Evolutionary conservation across 2,797 vertebrate genomes (phyloP).

Genomic region (Borostomias antarcticus): DNA sequence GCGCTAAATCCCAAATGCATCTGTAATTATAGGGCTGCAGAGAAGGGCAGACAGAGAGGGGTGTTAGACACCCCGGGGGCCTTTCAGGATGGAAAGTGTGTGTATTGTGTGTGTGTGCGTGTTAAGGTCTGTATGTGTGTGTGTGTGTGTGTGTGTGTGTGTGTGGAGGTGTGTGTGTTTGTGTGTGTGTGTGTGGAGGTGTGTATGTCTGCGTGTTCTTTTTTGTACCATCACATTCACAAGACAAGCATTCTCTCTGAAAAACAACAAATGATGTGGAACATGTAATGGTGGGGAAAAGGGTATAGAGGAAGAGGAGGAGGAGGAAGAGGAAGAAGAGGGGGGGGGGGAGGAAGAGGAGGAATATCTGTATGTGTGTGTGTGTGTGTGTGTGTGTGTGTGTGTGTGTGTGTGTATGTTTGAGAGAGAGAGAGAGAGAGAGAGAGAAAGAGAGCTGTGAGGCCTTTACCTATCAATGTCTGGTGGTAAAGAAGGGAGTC

Average conservation of each 20-base stretch:
- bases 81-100: too few species aligned
- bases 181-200: too few species aligned
- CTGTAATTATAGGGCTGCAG: conserved; percentile 34
- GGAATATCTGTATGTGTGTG: not conserved
- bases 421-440: not conserved
- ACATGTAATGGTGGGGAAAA: too few species aligned
- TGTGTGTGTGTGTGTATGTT: not conserved
- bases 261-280: too few species aligned
- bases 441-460: not conserved
- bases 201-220: too few species aligned
- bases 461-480: conserved; percentile 62
- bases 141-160: not conserved
- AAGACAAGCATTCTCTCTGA: too few species aligned
- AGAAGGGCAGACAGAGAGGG: conserved; percentile 16
- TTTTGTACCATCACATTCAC: too few species aligned
- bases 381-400: not conserved
- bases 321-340: too few species aligned
- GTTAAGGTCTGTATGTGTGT: not conserved
- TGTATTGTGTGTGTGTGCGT: not conserved
- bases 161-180: too few species aligned
- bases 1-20: conserved; percentile 19
- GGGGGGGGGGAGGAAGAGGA: too few species aligned
- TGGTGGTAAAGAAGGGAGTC: conserved; percentile 64
- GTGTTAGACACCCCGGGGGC: conserved; percentile 25
- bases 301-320: too few species aligned